Base-by-base conservation (phyloP, 2,797 vertebrate genomes). In the Cirrhinus molitorella region DNA sequence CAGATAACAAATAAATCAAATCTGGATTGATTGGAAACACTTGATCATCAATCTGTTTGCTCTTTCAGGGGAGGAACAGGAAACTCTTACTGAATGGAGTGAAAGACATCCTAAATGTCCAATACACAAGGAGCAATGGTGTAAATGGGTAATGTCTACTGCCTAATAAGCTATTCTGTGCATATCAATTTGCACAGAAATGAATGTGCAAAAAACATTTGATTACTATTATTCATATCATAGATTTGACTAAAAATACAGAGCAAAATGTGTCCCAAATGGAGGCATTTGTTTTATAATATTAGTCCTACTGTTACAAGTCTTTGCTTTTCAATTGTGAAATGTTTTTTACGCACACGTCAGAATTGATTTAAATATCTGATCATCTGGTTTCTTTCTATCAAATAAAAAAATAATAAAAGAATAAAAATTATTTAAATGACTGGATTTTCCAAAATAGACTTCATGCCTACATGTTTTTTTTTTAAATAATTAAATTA, bases 61-160 rank as follows among this genome's bases (percentile, higher is more conserved):
- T 53, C 71, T 53, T 73, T 55, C 1, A 53, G 49, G 13, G 45
- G 23, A 71, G 49, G 28, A 73, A 73, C 49, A 37, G 28, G 51
- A 31, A 31, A 34, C 19, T 40, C 34, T n/a, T 19, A 40, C 28
- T 34, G 47, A 53, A 73, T 31, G 47, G 10, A 73, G 47, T 73
- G 17, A 73, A 53, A 72, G 45, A 53, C 70, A 8, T 17, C 10
- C 25, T 72, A 9, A 3, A 21, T n/a, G 17, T 13, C 28, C 11
- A 73, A 53, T 73, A 73, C 70, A 73, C 70, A 73, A 34, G 71
- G 21, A 34, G 71, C 47, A 34, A 53, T 21, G 45, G 16, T 19
- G 17, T 49, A 19, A 71, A 71, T 21, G 16, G 47, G 23, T 1
- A 40, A 45, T 16, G 12, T 8, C 45, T 45, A 25, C 10, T 4